A percentile compares a stretch with the other conserved stretches of the same genome.
phyloP scores from a whole-genome alignment of 1,140 invertebrate species.

The Dreissena rostriformis region DNA sequence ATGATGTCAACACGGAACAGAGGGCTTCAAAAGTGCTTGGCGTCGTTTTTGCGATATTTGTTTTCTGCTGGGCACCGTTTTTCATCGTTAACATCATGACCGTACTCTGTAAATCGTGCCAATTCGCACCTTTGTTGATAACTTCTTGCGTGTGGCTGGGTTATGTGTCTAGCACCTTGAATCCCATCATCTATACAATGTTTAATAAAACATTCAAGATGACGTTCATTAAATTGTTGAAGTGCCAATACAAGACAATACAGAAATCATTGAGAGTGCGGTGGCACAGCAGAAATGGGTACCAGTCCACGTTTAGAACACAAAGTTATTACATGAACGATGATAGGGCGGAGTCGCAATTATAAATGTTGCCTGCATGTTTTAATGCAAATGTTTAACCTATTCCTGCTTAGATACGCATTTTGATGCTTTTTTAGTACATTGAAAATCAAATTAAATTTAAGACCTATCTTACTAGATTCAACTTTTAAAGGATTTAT shows the following conservation, averaged over 20 bases:
- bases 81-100: conserved; percentile 79
- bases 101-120: conserved; percentile 82
- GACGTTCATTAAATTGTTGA: conserved; percentile 77
- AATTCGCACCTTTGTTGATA: conserved; percentile 78
- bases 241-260: conserved; percentile 53
- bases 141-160: conserved; percentile 80
- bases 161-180: conserved; percentile 80
- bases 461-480: no score
- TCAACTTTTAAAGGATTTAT: no score
- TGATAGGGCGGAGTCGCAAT: conserved; percentile 34
- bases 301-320: conserved; percentile 47
- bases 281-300: conserved; percentile 52
- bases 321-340: conserved; percentile 48
- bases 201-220: conserved; percentile 81
- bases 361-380: neutral
- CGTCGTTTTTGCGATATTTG: conserved; percentile 80
- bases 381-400: no score
- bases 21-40: conserved; percentile 90
- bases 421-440: no score
- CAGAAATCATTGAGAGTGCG: conserved; percentile 54
- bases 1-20: conserved; percentile 88
- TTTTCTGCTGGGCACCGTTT: conserved; percentile 81
- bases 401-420: no score
- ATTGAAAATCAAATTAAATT: no score
- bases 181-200: conserved; percentile 82